phyloP scores from a whole-genome alignment of 2,113 vertebrate genomes.

The Octodon degus region DNA sequence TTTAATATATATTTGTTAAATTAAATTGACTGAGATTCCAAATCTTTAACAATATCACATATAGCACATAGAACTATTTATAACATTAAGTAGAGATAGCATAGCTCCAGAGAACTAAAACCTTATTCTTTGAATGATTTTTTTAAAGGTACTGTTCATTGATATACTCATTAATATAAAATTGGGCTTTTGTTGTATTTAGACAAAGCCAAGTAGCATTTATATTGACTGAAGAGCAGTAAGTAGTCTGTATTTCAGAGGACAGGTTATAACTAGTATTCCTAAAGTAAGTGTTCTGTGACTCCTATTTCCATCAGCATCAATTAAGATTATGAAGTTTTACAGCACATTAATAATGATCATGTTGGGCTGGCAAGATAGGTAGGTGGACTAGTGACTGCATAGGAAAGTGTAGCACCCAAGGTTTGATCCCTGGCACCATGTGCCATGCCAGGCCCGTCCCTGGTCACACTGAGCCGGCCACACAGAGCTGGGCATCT shows the following conservation, averaged over 20 bases:
- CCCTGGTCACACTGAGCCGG: too few species aligned
- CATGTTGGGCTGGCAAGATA: not conserved
- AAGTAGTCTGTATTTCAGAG: constrained; percentile 30
- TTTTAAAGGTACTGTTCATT: not conserved
- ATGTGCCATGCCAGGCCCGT: too few species aligned
- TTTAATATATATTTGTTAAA: constrained; percentile 49
- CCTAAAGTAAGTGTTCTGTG: not conserved
- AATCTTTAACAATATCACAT: not conserved
- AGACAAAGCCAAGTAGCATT: not conserved
- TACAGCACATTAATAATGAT: not conserved
- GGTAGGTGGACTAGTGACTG: too few species aligned
- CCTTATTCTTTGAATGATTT: not conserved
- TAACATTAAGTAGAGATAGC: not conserved
- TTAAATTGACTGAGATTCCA: not conserved
- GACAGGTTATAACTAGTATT: not conserved
- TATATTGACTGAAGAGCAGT: not conserved
- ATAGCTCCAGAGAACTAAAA: not conserved
- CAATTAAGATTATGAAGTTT: not conserved
- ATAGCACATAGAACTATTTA: not conserved
- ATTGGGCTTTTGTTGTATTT: not conserved
- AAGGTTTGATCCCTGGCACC: too few species aligned
- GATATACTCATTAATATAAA: not conserved
- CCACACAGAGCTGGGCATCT: too few species aligned
- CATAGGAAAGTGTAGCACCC: too few species aligned
- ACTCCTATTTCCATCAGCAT: not conserved